Evolutionary conservation across 2,797 vertebrate genomes (phyloP), one percentile per base, ranked within the genome.

Genomic region (Enteromius thamalakanensis): DNA sequence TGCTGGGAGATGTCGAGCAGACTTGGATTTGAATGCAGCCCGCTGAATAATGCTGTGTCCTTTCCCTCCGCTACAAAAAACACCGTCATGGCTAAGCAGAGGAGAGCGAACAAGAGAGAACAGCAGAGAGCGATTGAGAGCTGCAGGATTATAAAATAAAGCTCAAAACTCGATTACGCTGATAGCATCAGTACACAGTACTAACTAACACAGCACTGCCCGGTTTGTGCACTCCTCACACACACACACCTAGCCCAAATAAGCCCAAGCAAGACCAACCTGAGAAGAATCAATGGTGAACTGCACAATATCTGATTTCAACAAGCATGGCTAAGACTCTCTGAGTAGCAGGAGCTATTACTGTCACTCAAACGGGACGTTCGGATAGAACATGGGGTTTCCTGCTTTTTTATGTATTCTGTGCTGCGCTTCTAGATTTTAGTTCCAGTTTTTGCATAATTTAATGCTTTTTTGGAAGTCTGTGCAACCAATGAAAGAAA

Each of bases 101-200:
- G 69, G 40, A 51, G 75, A 42, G 26, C 1, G 53, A 40, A 26
- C 0, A 8, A 49, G 42, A 53, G 37, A 60, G 47, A 26, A 78
- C 42, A 2, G 42, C 40, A 15, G 40, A 51, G 75, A 42, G 26
- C 1, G 53, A 40, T 2, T 32, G n/a, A 51, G 65, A 55, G 45
- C 51, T 67, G 68, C 62, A 67, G 49, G 80, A 82, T 82, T 78
- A 69, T 70, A 75, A 29, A 69, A 64, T 70, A 74, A 78, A 83
- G 40, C 81, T 72, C 37, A 45, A 89, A 93, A 94, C 92, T 93
- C 91, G 92, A 94, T 95, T 94, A 93, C 87, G 12, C 84, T 84
- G 93, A 95, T 93, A 94, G 84, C 90, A 94, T 94, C 93, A 67
- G 72, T 91, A 91, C 87, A 87, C 82, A 77, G 80, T 64, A 26